Percentiles rank a stretch among this genome's conserved stretches.
These are phyloP conservation scores for Caenorhabditis sp. DNA, from an alignment of 2,888 invertebrate genomes.

Conservation along the genomic window DNA sequence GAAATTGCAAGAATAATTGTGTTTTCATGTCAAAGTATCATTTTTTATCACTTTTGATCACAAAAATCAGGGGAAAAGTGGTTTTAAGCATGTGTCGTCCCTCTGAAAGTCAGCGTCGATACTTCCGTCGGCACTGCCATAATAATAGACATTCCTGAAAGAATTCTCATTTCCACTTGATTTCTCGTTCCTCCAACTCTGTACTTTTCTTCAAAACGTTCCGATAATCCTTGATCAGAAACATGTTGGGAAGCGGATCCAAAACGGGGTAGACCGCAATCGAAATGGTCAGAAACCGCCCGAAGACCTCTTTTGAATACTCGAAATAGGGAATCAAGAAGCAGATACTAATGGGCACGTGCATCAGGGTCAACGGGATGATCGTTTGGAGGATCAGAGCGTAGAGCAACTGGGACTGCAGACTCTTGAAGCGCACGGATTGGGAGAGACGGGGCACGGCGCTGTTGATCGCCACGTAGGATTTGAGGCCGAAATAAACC, in stretches of 20 bases:
- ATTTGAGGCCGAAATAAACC: neutral
- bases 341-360: constrained; percentile 1
- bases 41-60: too few species aligned
- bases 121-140: too few species aligned
- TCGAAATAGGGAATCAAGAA: constrained; percentile 1
- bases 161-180: too few species aligned
- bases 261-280: constrained; percentile 11
- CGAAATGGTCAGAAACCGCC: constrained; percentile 1
- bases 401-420: constrained; percentile 8
- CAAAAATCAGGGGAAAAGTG: too few species aligned
- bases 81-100: too few species aligned
- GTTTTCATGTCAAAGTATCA: too few species aligned
- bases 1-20: too few species aligned
- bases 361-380: constrained; percentile 19
- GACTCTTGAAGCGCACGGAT: neutral
- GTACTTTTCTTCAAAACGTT: neutral
- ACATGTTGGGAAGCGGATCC: constrained; percentile 21
- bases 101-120: too few species aligned
- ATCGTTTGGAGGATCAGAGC: constrained; percentile 11
- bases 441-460: neutral
- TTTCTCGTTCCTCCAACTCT: neutral
- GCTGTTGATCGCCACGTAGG: neutral
- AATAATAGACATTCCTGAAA: too few species aligned
- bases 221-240: constrained; percentile 13
- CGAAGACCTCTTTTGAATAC: neutral